Conservation (phyloP, 1,140 invertebrate genomes). For the Megathymus violae region DNA sequence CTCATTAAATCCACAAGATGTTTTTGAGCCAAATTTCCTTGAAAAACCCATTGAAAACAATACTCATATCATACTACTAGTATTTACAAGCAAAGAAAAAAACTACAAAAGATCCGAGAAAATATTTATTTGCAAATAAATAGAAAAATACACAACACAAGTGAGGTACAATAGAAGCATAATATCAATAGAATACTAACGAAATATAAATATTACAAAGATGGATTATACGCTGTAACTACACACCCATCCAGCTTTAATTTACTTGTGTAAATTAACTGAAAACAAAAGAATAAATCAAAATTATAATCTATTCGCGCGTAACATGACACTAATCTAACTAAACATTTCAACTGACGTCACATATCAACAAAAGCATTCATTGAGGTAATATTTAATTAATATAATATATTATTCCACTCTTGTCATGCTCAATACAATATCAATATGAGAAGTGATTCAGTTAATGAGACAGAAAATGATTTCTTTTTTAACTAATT, state of each 20-base stretch:
- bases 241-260: conserved; percentile 73
- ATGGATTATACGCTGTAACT: conserved; percentile 56
- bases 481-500: no score
- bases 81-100: conserved; percentile 40
- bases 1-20: no score
- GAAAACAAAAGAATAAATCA: conserved; percentile 73
- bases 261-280: conserved; percentile 79
- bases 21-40: no score
- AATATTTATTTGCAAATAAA: conserved; percentile 52
- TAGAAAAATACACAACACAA: conserved; percentile 41
- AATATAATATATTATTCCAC: conserved; percentile 4
- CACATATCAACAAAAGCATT: conserved; percentile 14
- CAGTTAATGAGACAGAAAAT: no score
- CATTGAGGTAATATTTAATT: conserved; percentile 5
- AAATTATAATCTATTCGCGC: conserved; percentile 56
- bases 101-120: conserved; percentile 45
- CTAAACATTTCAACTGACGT: conserved; percentile 4
- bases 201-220: conserved; percentile 41
- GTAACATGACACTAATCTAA: conserved; percentile 26
- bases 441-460: no score
- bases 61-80: no score
- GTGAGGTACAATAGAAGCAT: conserved; percentile 41
- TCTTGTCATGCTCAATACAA: no score
- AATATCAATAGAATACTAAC: conserved; percentile 48
- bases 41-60: neutral